Conservation (phyloP, 2,888 invertebrate species). For the Phengaris alcon region DNA sequence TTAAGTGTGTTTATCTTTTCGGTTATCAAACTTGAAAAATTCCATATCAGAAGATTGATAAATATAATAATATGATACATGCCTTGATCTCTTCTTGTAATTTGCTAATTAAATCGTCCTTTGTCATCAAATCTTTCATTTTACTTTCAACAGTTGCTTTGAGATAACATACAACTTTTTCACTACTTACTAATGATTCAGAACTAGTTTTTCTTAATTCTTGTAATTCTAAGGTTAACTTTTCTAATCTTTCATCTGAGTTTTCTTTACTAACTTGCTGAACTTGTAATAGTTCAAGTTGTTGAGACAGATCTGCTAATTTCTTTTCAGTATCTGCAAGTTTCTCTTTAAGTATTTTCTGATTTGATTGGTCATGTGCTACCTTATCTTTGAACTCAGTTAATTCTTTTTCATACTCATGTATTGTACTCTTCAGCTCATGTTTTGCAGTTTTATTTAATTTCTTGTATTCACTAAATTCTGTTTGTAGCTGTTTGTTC, state of each 20-base stretch:
- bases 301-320: slow-evolving; percentile 61
- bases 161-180: slow-evolving; percentile 59
- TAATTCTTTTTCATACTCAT: slow-evolving; percentile 70
- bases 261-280: slow-evolving; percentile 64
- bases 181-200: slow-evolving; percentile 60
- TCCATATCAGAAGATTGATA: not conserved
- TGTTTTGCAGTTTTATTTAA: slow-evolving; percentile 73
- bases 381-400: slow-evolving; percentile 62
- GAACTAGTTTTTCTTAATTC: slow-evolving; percentile 57
- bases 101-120: slow-evolving; percentile 59
- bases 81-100: slow-evolving; percentile 71
- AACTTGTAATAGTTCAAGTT: slow-evolving; percentile 64
- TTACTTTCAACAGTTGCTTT: slow-evolving; percentile 64
- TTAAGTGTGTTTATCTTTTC: too few relatives aligned
- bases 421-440: slow-evolving; percentile 78
- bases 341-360: slow-evolving; percentile 59
- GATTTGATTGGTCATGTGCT: slow-evolving; percentile 61
- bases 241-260: slow-evolving; percentile 68
- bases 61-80: slow-evolving; percentile 27
- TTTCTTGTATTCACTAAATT: slow-evolving; percentile 68
- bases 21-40: too few relatives aligned
- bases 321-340: slow-evolving; percentile 59
- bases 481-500: slow-evolving; percentile 64
- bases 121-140: slow-evolving; percentile 61
- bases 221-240: slow-evolving; percentile 66